phyloP scores from a whole-genome alignment of 2,888 invertebrate genomes.

The Alsophila aescularia region DNA sequence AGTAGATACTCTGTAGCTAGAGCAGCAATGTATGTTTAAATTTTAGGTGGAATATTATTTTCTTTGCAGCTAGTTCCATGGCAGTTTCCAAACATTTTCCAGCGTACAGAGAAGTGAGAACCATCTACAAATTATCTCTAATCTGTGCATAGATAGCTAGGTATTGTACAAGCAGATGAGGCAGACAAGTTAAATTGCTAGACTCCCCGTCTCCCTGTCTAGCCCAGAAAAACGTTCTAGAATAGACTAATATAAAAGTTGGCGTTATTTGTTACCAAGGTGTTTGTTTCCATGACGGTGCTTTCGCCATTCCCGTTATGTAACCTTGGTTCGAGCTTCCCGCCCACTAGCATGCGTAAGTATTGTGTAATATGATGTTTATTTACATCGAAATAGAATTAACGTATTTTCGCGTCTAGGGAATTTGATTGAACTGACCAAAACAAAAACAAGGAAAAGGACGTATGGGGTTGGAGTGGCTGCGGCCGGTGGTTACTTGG shows the following conservation, averaged over 20 bases:
- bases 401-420: conserved; percentile 47
- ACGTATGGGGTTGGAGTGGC: neutral
- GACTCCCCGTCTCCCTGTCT: conserved; percentile 57
- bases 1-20: conserved; percentile 1
- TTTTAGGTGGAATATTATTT: conserved; percentile 16
- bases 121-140: too few relatives aligned
- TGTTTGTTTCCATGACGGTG: conserved; percentile 34
- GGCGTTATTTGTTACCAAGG: conserved; percentile 18
- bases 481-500: too few relatives aligned
- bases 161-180: neutral
- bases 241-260: conserved; percentile 13
- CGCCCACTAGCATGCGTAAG: conserved; percentile 62
- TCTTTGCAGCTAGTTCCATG: too few relatives aligned
- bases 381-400: conserved; percentile 62
- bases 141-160: too few relatives aligned
- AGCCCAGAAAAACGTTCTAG: conserved; percentile 34
- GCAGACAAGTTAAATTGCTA: conserved; percentile 34
- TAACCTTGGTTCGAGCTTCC: conserved; percentile 71
- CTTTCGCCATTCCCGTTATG: conserved; percentile 66
- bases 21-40: conserved; percentile 26
- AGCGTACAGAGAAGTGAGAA: conserved; percentile 8
- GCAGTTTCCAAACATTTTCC: conserved; percentile 21
- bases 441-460: conserved; percentile 14
- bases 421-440: conserved; percentile 20
- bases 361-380: conserved; percentile 68